Base-by-base conservation (phyloP, 2,113 vertebrate genomes). In the Caracal caracal region DNA sequence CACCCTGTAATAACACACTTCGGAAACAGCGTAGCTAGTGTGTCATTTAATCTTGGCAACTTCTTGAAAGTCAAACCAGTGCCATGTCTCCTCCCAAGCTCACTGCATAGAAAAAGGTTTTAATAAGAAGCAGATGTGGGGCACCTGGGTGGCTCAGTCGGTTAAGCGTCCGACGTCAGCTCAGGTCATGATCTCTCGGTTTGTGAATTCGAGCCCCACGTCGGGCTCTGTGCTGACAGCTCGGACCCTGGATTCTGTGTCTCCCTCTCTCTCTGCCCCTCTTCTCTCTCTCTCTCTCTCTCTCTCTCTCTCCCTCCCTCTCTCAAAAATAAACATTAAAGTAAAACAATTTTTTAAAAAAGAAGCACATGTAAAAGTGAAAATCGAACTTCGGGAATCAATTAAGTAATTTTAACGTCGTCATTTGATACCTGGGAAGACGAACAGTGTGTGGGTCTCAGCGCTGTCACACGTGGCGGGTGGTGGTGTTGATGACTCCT, bases 361-460 rank as follows among this genome's bases (percentile, higher is more conserved):
- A 96, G 84, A 95, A 95, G 83, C 84, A 96, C 43, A 43, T 43
- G 43, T 43, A 43, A 43, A 43, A 96, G 96, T 93, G 68, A 97
- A 94, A 94, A 96, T 97, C 90, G 43, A 91, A 94, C 91, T 97
- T 97, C 93, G 94, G 97, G 90, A 97, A 97, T 96, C 94, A 96
- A 94, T 94, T 93, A 76, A 95, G 97, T 95, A 97, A 97, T 98
- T 98, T 98, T 96, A 97, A 94, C 93, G 90, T 95, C 88, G 94
- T 35, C 68, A 7, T 90, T 95, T 90, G 96, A 96, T 65, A 81
- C 83, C 87, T 84, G 35, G 91, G 71, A 97, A 92, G 87, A 61
- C 30, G 96, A 96, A 80, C 91, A 85, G 95, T 97, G 95, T 96
- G 24, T 95, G 95, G 93, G 95, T 98, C n/a, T 1, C 20, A 1